Evolutionary conservation across 2,113 vertebrate genomes (phyloP).

Genomic region (Odontesthes bonariensis): DNA sequence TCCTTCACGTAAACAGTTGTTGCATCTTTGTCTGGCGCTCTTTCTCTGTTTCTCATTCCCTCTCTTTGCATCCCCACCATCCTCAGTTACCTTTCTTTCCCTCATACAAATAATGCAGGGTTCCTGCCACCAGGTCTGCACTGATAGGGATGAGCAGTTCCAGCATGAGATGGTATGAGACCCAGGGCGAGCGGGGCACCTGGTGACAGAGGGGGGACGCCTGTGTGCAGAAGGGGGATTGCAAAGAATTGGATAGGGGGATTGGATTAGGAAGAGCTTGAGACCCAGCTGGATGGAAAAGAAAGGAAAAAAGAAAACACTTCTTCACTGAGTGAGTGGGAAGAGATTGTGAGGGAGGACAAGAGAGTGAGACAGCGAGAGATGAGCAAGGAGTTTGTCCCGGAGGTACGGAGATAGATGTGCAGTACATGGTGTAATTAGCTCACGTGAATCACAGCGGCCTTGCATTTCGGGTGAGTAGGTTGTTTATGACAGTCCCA

Average conservation of each 20-base stretch:
- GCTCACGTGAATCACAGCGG: slow-evolving; percentile 49
- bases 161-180: slow-evolving; percentile 38
- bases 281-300: slow-evolving; percentile 53
- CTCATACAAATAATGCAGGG: slow-evolving; percentile 39
- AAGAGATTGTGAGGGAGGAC: slow-evolving; percentile 33
- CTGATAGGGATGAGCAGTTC: slow-evolving; percentile 60
- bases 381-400: slow-evolving; percentile 42
- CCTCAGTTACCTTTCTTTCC: background rate
- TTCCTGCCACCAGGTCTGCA: slow-evolving; percentile 65
- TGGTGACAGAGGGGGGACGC: slow-evolving; percentile 40
- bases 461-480: slow-evolving; percentile 44
- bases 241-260: slow-evolving; percentile 50
- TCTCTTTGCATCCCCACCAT: slow-evolving; percentile 1
- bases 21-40: slow-evolving; percentile 51
- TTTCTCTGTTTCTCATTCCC: slow-evolving; percentile 19
- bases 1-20: slow-evolving; percentile 63
- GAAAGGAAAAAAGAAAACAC: slow-evolving; percentile 19
- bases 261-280: slow-evolving; percentile 58
- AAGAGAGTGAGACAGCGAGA: slow-evolving; percentile 17
- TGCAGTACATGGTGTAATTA: slow-evolving; percentile 40
- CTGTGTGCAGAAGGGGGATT: slow-evolving; percentile 29
- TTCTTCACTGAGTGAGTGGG: slow-evolving; percentile 12
- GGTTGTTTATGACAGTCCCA: slow-evolving; percentile 63
- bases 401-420: slow-evolving; percentile 35
- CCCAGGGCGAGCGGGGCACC: slow-evolving; percentile 36